Evolutionary conservation across 1,140 invertebrate species (phyloP).

Genomic region (Camponotus pennsylvanicus): DNA sequence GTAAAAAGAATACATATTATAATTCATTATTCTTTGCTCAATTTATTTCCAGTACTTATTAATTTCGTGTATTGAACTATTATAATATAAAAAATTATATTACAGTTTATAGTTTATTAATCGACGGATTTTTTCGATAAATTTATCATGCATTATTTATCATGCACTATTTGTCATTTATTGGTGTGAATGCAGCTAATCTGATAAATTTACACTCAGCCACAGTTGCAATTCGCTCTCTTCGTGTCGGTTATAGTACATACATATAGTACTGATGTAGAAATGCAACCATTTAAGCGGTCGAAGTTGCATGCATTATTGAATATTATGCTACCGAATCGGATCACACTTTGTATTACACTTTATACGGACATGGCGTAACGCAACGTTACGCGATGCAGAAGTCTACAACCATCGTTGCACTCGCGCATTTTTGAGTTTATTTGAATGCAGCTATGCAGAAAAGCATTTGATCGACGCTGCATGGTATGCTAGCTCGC

Average conservation of each 20-base stretch:
- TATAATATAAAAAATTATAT: not conserved
- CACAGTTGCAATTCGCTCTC: not conserved
- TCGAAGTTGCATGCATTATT: slow-evolving; percentile 31
- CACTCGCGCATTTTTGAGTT: slow-evolving; percentile 9
- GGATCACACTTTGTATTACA: not conserved
- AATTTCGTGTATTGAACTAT: not conserved
- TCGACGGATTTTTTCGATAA: not conserved
- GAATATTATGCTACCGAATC: slow-evolving; percentile 22
- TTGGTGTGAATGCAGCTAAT: not conserved
- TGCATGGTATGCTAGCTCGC: not conserved
- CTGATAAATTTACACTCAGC: slow-evolving; percentile 9
- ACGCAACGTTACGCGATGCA: not conserved
- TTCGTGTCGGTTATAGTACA: not conserved
- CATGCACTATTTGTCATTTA: slow-evolving; percentile 16
- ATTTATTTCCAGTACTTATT: not conserved
- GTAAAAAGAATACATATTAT: too few species aligned
- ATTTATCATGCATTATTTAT: not conserved
- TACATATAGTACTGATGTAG: not conserved
- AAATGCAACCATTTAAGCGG: slow-evolving; percentile 20
- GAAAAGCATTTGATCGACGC: slow-evolving; percentile 19
- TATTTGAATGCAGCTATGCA: slow-evolving; percentile 31
- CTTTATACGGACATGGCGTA: not conserved
- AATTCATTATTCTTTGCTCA: not conserved
- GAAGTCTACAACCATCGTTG: not conserved
- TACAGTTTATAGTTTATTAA: not conserved